These are phyloP conservation scores for Ictalurus furcatus DNA, from an alignment of 2,113 vertebrate species.

Conservation along the genomic window DNA sequence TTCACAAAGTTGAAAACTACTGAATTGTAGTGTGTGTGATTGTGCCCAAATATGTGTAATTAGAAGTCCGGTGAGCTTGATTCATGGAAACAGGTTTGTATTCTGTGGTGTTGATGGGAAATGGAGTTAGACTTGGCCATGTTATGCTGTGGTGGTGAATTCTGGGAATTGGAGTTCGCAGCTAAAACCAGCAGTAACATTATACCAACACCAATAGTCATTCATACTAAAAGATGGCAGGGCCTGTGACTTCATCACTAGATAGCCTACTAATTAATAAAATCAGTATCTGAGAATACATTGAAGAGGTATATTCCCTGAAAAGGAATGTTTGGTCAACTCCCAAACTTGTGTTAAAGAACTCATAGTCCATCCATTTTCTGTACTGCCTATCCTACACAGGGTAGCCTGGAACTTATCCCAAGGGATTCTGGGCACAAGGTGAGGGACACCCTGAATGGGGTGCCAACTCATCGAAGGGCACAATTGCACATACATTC, in stretches of 20 bases:
- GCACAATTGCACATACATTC: no score
- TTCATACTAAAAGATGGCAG: slow-evolving; percentile 75
- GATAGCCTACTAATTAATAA: slow-evolving; percentile 77
- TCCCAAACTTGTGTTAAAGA: slow-evolving; percentile 51
- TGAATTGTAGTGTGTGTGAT: not conserved
- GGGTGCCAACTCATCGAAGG: no score
- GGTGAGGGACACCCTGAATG: no score
- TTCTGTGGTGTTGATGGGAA: not conserved
- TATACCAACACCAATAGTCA: slow-evolving; percentile 76
- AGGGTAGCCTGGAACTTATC: no score
- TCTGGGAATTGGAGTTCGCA: not conserved
- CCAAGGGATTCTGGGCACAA: no score
- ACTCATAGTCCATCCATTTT: not conserved
- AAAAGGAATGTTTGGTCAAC: slow-evolving; percentile 74
- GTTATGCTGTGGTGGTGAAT: not conserved
- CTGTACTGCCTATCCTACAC: no score
- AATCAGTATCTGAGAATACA: slow-evolving; percentile 81
- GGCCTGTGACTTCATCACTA: slow-evolving; percentile 76
- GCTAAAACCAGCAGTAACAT: not conserved
- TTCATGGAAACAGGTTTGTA: not conserved
- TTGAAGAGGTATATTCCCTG: slow-evolving; percentile 73
- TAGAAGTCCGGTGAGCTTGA: not conserved
- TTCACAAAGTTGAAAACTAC: not conserved
- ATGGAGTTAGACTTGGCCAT: not conserved
- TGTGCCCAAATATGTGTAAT: not conserved